Base-by-base conservation (phyloP, 2,797 vertebrate species). In the Otolemur crassicaudatus region DNA sequence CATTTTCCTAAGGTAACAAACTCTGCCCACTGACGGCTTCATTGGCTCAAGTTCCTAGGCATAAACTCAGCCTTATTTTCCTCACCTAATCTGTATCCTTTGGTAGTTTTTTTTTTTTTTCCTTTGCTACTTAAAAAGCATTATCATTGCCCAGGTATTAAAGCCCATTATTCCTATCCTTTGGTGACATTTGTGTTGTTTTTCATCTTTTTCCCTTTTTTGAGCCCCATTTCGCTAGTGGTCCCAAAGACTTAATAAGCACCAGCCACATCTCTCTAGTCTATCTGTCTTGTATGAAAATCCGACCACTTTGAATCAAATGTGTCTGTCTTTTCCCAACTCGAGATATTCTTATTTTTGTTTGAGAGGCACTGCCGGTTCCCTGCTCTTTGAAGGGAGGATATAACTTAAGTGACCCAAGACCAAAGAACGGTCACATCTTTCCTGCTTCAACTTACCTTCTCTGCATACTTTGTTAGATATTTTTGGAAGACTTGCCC, bases 381-480 rank as follows among this genome's bases (percentile, higher is more conserved):
- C 75, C 87, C 63, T 63, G 25, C 60, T 61, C 76, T 91, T 61
- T 63, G 60, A 94, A 77, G 3, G 34, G 37, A 96, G 22, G 67
- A 56, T 58, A 37, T 43, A 43, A 60, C 46, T 76, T 67, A 91
- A 73, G 12, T 27, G 84, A 81, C 31, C 61, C 11, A 46, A 23
- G 27, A 63, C 23, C 23, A 76, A 94, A 56, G 25, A 93, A 72
- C 5, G 22, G 23, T 84, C 25, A 63, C 37, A 37, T 89, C 40
- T 94, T 83, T 81, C n/a, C 31, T 77, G 43, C 72, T 34, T 93
- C 85, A 87, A 43, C 4, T 69, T 93, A 63, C 60, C 91, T 90
- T 69, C 40, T 72, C 27, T 29, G 56, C 1, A 69, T 63, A 94
- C 63, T 61, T 87, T 3, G 7, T 80, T 73, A 67, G 72, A 16